These are phyloP conservation scores for Crossoptilon crossoptilon DNA, from an alignment of 2,797 vertebrate genomes.

Conservation along the genomic window DNA sequence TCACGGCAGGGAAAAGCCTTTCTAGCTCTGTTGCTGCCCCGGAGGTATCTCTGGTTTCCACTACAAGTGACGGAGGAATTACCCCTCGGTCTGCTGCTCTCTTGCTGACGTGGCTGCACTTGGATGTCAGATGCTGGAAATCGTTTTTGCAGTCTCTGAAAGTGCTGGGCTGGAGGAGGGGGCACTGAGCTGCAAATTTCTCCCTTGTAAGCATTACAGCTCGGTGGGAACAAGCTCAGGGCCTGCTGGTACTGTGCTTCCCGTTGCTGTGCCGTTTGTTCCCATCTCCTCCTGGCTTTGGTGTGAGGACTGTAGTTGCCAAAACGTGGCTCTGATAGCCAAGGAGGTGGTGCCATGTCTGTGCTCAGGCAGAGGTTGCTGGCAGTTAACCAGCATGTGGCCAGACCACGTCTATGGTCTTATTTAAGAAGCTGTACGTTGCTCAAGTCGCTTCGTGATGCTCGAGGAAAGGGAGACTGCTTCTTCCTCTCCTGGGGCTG, in stretches of 20 bases:
- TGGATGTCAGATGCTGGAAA: background rate
- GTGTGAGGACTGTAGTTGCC: background rate
- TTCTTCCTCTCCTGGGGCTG: background rate
- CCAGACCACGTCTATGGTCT: accelerated
- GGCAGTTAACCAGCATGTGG: accelerated
- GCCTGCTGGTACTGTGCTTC: accelerated
- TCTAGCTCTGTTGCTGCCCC: background rate
- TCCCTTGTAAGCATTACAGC: accelerated
- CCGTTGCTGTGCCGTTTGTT: accelerated
- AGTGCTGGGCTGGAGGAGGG: background rate
- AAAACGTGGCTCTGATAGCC: accelerated
- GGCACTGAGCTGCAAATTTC: accelerated
- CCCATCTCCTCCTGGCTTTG: background rate
- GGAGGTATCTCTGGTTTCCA: background rate
- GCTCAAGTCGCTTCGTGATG: accelerated
- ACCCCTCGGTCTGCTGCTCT: background rate
- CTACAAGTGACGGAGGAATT: background rate
- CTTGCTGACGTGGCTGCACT: background rate
- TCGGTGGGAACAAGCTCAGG: accelerated
- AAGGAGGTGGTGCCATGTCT: background rate
- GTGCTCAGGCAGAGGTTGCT: too few species aligned
- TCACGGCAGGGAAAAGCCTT: background rate
- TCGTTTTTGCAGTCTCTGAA: background rate
- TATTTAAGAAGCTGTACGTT: accelerated
- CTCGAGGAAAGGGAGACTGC: background rate